Conservation (phyloP, 2,797 vertebrate genomes). For the Cheirogaleus major region DNA sequence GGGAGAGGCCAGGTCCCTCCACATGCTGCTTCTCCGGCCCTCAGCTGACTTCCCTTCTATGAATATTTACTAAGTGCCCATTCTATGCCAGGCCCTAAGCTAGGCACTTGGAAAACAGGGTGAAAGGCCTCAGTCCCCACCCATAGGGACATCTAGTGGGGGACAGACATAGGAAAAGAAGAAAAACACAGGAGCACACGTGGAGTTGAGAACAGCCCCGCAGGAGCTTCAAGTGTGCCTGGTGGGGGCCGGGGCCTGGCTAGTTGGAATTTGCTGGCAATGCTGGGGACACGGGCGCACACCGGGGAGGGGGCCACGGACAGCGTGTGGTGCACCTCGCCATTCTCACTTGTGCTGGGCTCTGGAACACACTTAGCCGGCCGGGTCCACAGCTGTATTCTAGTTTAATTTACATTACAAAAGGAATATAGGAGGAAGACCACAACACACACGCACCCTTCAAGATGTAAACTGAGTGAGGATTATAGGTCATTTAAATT, state of each 20-base stretch:
- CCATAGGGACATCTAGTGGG: not conserved
- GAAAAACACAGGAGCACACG: not conserved
- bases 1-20: too few relatives aligned
- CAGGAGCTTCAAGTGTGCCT: not conserved
- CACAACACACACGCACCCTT: not conserved
- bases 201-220: not conserved
- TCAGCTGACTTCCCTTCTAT: not conserved
- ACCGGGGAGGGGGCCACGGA: not conserved
- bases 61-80: not conserved
- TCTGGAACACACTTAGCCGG: not conserved
- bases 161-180: not conserved
- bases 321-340: rapidly evolving
- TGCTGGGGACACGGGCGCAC: not conserved
- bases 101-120: not conserved
- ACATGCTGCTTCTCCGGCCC: rapidly evolving
- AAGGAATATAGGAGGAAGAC: not conserved
- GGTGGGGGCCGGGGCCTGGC: rapidly evolving
- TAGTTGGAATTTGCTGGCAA: not conserved
- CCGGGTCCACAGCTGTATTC: not conserved
- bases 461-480: too few relatives aligned
- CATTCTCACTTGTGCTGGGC: not conserved
- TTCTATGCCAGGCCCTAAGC: not conserved
- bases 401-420: not conserved
- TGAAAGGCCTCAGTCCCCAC: not conserved
- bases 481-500: not conserved